A percentile compares a stretch with the other conserved stretches of the same genome.
These are phyloP conservation scores for Steatocranus sp. DNA, from an alignment of 2,797 vertebrate species.

Conservation along the genomic window DNA sequence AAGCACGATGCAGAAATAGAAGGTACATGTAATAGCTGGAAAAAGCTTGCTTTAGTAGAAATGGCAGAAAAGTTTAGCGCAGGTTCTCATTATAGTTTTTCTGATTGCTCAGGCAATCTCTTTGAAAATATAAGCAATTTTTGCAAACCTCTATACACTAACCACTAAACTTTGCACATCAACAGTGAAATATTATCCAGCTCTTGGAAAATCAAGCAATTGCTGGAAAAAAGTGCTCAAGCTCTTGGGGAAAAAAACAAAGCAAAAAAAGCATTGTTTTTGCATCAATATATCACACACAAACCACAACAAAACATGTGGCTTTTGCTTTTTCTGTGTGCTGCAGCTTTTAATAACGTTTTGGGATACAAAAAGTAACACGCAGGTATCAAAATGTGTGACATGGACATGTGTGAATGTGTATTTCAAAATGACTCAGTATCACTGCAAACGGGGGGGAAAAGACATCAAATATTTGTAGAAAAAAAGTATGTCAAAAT, in stretches of 20 bases:
- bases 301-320: neutral
- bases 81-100: neutral
- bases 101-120: neutral
- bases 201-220: neutral
- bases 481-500: neutral
- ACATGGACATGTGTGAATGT: neutral
- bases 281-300: neutral
- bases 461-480: neutral
- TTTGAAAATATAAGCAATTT: neutral
- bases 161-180: neutral
- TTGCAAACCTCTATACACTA: neutral
- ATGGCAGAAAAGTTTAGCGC: neutral
- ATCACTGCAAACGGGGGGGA: fast-evolving
- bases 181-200: neutral
- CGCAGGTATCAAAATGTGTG: neutral
- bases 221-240: neutral
- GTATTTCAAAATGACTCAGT: neutral
- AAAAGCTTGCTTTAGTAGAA: neutral
- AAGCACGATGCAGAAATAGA: neutral
- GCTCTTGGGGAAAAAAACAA: neutral
- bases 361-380: neutral
- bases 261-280: neutral
- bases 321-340: neutral
- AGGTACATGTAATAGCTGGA: neutral
- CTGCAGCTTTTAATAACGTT: neutral